Conservation (phyloP, 2,113 vertebrate genomes). For the Cygnus atratus region DNA sequence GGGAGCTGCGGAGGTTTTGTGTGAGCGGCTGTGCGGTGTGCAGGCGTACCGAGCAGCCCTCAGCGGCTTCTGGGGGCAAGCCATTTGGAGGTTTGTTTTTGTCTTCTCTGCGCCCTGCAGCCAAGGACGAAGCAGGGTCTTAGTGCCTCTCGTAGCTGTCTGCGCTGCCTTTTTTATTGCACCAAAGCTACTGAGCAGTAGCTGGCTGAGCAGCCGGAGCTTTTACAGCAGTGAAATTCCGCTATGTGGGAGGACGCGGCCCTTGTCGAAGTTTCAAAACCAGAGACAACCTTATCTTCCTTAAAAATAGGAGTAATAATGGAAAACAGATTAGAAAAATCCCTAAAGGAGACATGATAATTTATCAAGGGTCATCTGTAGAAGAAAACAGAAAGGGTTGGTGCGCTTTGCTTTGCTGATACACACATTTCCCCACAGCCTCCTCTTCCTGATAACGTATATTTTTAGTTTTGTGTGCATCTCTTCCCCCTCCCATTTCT, state of each 20-base stretch:
- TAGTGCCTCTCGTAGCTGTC: background rate
- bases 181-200: background rate
- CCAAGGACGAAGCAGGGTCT: background rate
- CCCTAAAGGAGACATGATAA: background rate
- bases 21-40: background rate
- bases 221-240: background rate
- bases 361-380: background rate
- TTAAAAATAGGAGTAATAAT: background rate
- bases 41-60: background rate
- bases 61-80: background rate
- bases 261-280: background rate
- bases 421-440: background rate
- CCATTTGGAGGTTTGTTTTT: background rate
- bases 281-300: background rate
- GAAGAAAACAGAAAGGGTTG: background rate
- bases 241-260: background rate
- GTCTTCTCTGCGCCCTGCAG: background rate
- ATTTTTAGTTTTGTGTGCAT: background rate
- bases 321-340: background rate
- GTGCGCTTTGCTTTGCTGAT: background rate
- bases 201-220: background rate
- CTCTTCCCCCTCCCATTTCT: background rate
- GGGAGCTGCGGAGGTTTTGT: background rate
- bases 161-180: background rate
- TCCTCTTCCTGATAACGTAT: background rate